Evolutionary conservation across 2,797 vertebrate genomes (phyloP).

Genomic region (Fringilla coelebs): DNA sequence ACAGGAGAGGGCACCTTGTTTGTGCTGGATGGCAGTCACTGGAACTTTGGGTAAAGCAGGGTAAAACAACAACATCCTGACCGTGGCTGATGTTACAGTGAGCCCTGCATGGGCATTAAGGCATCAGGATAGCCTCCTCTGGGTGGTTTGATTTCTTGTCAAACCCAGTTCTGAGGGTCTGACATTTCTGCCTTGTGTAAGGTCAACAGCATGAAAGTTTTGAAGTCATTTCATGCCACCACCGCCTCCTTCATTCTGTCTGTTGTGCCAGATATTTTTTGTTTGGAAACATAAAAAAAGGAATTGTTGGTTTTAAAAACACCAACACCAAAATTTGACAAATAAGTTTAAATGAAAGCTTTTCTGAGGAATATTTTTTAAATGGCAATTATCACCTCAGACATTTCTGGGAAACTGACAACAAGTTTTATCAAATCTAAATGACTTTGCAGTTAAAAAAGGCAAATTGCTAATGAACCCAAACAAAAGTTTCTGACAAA

Average conservation of each 20-base stretch:
- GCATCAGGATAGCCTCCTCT: neutral
- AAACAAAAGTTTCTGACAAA: neutral
- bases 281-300: neutral
- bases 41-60: neutral
- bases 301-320: neutral
- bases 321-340: neutral
- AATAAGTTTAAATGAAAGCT: neutral
- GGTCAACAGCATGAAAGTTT: neutral
- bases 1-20: rapidly evolving
- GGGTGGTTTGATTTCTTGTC: neutral
- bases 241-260: neutral
- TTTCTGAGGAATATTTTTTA: neutral
- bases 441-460: neutral
- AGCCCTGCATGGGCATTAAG: neutral
- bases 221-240: neutral
- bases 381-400: neutral
- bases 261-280: neutral
- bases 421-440: neutral
- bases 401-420: neutral
- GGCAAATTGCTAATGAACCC: neutral
- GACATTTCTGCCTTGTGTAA: neutral
- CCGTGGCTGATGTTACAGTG: rapidly evolving
- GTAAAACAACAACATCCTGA: neutral
- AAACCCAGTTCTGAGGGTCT: neutral
- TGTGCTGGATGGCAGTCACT: neutral